Conservation (phyloP, 2,113 vertebrate genomes). For the Cygnus atratus region DNA sequence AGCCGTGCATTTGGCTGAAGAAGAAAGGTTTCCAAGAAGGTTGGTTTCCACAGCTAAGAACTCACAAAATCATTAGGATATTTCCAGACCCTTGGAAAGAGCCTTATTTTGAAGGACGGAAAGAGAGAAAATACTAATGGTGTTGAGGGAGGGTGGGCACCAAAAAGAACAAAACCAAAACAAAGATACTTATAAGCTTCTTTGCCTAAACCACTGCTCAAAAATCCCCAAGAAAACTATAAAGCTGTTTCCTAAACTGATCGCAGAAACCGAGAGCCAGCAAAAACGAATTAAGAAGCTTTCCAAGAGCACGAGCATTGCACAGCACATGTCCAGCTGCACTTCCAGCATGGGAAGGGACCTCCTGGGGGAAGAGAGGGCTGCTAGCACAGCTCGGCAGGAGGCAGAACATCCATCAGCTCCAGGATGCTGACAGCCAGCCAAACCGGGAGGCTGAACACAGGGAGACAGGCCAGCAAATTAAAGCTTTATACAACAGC, state of each 20-base stretch:
- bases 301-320: rapidly evolving
- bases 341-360: not conserved
- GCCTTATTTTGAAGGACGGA: not conserved
- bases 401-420: not conserved
- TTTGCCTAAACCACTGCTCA: not conserved
- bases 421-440: not conserved
- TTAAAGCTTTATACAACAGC: not conserved
- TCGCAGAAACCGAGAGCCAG: not conserved
- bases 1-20: not conserved
- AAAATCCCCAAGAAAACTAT: not conserved
- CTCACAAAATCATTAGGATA: not conserved
- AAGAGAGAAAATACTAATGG: not conserved
- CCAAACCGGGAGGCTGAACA: rapidly evolving
- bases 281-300: rapidly evolving
- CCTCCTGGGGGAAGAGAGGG: not conserved
- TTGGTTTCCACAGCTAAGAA: not conserved
- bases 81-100: not conserved
- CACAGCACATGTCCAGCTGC: not conserved
- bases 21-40: not conserved
- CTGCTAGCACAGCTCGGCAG: not conserved
- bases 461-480: not conserved
- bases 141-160: not conserved
- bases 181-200: not conserved
- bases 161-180: not conserved
- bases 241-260: not conserved